Percentiles rank a stretch among this genome's conserved stretches.
phyloP scores from a whole-genome alignment of 2,113 vertebrate genomes.

The Hyperopisus bebe region DNA sequence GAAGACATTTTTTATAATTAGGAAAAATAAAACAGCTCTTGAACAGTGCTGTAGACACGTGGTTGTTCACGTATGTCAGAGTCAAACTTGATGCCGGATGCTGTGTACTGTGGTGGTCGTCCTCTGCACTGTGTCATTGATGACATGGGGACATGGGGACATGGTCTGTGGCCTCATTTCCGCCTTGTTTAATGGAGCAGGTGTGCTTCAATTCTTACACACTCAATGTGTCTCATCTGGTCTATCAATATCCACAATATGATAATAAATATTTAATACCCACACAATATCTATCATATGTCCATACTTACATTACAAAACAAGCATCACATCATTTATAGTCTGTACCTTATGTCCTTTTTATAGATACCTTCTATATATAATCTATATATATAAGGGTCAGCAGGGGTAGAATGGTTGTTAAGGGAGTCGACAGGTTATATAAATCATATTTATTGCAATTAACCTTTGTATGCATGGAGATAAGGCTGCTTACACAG shows the following conservation, averaged over 20 bases:
- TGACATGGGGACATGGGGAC: neutral
- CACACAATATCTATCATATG: neutral
- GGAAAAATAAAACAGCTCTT: neutral
- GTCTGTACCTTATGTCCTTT: neutral
- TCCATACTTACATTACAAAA: neutral
- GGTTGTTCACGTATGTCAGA: neutral
- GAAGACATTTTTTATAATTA: neutral
- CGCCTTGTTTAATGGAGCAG: neutral
- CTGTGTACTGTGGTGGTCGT: neutral
- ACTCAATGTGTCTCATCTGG: neutral
- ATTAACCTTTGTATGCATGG: constrained; percentile 18
- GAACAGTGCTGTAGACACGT: neutral
- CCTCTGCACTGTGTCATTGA: neutral
- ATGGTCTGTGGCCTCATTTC: neutral
- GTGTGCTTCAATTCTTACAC: neutral
- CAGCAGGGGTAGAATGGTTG: neutral
- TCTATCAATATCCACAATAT: neutral
- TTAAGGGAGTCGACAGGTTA: neutral
- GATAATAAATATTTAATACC: neutral
- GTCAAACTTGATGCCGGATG: neutral
- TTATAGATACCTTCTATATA: neutral
- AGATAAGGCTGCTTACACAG: constrained; percentile 17
- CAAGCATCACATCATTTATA: neutral
- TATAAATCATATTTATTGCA: constrained; percentile 22
- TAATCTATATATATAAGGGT: neutral